phyloP scores from a whole-genome alignment of 2,113 vertebrate species.

The Ctenomys sociabilis region DNA sequence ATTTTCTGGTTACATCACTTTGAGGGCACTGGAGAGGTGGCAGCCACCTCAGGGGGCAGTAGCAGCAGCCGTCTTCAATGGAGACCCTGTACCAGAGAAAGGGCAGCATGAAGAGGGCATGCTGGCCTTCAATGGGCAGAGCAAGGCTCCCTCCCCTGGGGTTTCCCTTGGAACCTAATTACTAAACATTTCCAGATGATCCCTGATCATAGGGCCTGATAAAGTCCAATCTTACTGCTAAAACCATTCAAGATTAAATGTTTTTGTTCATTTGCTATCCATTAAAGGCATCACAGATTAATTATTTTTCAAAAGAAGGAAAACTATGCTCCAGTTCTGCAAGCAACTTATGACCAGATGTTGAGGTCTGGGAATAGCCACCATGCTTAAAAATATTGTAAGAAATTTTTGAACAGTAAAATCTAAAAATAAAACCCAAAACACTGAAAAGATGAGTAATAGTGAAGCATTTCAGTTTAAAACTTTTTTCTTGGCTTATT shows the following conservation, averaged over 20 bases:
- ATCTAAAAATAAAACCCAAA: constrained; percentile 63
- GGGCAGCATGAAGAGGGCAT: not conserved
- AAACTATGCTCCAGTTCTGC: constrained; percentile 66
- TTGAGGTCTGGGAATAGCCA: constrained; percentile 39
- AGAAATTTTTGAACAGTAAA: constrained; percentile 66
- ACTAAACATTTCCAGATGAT: constrained; percentile 42
- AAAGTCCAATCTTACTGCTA: constrained; percentile 49
- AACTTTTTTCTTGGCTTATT: constrained; percentile 54
- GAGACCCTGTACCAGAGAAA: not conserved
- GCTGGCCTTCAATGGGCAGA: not conserved
- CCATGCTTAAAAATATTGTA: constrained; percentile 57
- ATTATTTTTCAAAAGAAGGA: constrained; percentile 77
- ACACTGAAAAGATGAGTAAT: constrained; percentile 58
- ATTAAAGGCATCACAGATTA: constrained; percentile 69
- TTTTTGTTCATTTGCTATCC: constrained; percentile 69
- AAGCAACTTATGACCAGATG: constrained; percentile 71
- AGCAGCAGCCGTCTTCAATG: not conserved
- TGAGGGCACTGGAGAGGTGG: not conserved
- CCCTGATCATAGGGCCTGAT: constrained; percentile 43
- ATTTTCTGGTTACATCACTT: not conserved
- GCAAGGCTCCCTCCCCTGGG: not conserved
- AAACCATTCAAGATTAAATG: constrained; percentile 65
- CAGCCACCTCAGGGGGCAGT: not conserved
- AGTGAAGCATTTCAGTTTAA: constrained; percentile 32
- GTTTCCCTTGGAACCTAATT: constrained; percentile 52